A percentile compares a stretch with the other conserved stretches of the same genome.
phyloP scores from a whole-genome alignment of 2,797 vertebrate species.

The Hephaestus fuliginosus region DNA sequence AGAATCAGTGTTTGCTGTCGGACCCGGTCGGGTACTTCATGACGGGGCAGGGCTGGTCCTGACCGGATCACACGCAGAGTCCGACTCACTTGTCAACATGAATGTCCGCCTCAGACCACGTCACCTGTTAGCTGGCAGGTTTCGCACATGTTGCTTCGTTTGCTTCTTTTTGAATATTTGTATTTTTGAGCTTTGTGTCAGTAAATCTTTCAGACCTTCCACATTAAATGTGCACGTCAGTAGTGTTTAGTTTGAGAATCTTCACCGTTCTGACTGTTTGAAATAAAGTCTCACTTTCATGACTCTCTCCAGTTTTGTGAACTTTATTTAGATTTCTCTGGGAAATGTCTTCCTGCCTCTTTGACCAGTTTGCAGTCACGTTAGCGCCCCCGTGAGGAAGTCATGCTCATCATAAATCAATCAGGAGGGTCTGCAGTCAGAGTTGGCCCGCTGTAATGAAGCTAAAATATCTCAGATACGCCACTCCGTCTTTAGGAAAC shows the following conservation, averaged over 20 bases:
- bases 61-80: slow-evolving; percentile 1
- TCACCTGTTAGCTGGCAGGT: not conserved
- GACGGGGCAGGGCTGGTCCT: slow-evolving; percentile 44
- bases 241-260: not conserved
- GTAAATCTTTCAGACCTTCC: not conserved
- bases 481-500: too few relatives aligned
- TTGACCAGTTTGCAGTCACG: too few relatives aligned
- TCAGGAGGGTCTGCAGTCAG: too few relatives aligned
- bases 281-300: not conserved
- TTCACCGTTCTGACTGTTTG: too few relatives aligned
- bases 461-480: too few relatives aligned
- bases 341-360: too few relatives aligned
- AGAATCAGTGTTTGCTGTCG: slow-evolving; percentile 92
- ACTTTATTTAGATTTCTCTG: too few relatives aligned
- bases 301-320: too few relatives aligned
- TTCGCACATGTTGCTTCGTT: not conserved
- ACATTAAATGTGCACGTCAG: not conserved
- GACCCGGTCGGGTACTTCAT: slow-evolving; percentile 83
- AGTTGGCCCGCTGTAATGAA: too few relatives aligned
- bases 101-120: not conserved
- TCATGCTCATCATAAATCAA: too few relatives aligned
- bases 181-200: not conserved
- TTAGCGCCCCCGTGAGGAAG: too few relatives aligned
- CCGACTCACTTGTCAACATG: too few relatives aligned
- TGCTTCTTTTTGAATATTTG: not conserved